Conservation (phyloP, 1,140 invertebrate genomes). For the Campoletis sonorensis region DNA sequence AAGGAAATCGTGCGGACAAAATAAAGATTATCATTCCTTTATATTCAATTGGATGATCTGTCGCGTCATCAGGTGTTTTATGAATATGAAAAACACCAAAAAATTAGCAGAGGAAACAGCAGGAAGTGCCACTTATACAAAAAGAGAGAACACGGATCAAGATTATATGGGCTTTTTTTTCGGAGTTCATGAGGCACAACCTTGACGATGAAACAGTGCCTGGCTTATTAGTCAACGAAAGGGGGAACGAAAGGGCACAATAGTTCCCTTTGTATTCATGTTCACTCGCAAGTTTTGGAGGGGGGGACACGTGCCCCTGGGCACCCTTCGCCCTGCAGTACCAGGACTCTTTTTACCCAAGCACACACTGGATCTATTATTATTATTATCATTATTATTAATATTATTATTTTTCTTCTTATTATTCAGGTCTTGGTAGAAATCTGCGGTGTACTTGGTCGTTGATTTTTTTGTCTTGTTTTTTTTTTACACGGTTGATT, state of each 20-base stretch:
- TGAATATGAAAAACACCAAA: no score
- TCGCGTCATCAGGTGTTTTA: no score
- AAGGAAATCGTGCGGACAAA: no score
- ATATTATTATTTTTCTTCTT: not conserved
- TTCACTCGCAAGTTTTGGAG: not conserved
- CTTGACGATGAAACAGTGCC: slow-evolving; percentile 10
- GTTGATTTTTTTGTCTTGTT: not conserved
- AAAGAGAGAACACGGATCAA: no score
- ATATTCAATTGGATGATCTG: no score
- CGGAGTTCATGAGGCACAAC: not conserved
- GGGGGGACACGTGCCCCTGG: slow-evolving; percentile 2
- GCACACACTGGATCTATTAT: not conserved
- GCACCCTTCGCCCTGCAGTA: not conserved
- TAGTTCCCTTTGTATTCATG: not conserved
- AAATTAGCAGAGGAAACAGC: no score
- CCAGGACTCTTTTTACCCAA: not conserved
- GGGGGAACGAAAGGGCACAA: not conserved
- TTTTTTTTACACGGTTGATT: not conserved
- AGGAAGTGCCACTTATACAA: no score
- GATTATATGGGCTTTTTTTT: not conserved
- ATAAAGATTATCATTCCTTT: no score
- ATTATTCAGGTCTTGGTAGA: not conserved
- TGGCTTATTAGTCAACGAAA: not conserved
- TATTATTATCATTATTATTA: not conserved
- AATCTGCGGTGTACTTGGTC: not conserved